Conservation (phyloP, 1,140 invertebrate species). For the Neodiprion pinetum region DNA sequence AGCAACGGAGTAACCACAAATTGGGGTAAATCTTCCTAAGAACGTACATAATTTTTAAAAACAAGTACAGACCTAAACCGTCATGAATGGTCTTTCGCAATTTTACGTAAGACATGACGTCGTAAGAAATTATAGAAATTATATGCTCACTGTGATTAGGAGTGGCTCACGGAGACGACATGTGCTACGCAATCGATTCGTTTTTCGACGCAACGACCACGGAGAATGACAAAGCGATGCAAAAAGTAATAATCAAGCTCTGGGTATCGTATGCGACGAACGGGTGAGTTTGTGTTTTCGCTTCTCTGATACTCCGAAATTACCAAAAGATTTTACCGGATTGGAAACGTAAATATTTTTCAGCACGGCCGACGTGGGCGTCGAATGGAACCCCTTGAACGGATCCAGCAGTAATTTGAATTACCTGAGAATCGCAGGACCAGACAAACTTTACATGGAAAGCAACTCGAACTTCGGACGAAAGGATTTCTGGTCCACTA, state of each 20-base stretch:
- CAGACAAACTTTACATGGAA: no score
- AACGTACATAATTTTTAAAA: no score
- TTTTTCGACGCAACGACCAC: conserved; percentile 44
- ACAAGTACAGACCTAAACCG: no score
- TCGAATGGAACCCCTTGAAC: conserved; percentile 51
- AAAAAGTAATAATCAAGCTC: conserved; percentile 61
- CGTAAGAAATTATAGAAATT: no score
- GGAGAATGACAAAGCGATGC: conserved; percentile 61
- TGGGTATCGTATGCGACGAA: conserved; percentile 63
- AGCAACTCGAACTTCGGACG: no score
- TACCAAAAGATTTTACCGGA: neutral
- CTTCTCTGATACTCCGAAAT: neutral
- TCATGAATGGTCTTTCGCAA: no score
- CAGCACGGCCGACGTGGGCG: conserved; percentile 47
- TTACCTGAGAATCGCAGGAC: no score
- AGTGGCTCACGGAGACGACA: no score
- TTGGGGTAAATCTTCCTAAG: conserved; percentile 58
- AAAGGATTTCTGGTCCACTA: no score
- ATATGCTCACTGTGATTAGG: no score
- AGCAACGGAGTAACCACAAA: conserved; percentile 52
- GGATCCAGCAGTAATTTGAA: conserved; percentile 25
- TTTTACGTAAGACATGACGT: no score
- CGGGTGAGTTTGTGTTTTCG: conserved; percentile 54
- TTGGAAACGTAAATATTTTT: neutral
- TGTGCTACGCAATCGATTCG: conserved; percentile 13